Base-by-base conservation (phyloP, 2,797 vertebrate genomes). In the Spheniscus humboldti region DNA sequence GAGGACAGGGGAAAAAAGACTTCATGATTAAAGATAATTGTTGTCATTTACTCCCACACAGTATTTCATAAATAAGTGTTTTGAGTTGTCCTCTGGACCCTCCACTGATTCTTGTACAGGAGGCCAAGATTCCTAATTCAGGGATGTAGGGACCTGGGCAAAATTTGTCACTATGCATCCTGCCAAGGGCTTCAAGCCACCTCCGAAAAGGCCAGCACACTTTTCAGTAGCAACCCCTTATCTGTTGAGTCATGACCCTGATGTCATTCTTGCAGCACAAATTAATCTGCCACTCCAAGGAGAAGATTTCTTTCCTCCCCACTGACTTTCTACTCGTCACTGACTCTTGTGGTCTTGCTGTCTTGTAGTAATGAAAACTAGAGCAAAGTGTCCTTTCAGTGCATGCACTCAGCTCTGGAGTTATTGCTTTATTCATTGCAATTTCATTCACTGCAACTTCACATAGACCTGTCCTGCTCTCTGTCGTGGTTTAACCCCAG, bases 121-220 rank as follows among this genome's bases (percentile, higher is more conserved):
- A 90, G 9, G 19, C 19, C 10, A 59, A 33, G 53, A 78, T 68
- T 94, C 43, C 24, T 86, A 55, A 67, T 47, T 81, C 35, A 55
- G 33, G 20, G 10, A 33, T 80, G 19, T 39, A 23, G 24, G 22
- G 27, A 28, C 22, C 24, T 39, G 13, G 39, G 19, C 14, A 89
- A 59, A 68, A 92, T 55, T 78, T 59, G 8, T 62, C 18, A 30
- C 19, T 78, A 9, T 67, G 23, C 27, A 59, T 88, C 59, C 28
- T 86, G 24, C 18, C 35, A 18, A 28, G n/a, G 41, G 6, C 64
- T 76, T 55, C 28, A 47, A 55, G 23, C 37, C 31, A 67, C 9
- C 23, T 77, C 56, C 0, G 0, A 59, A 88, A 72, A 74, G 30
- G 10, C n/a, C 37, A 71, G 30, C 35, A 71, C 1, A 1, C 20